Conservation (phyloP, 2,888 invertebrate species). For the Leucozona laternaria region DNA sequence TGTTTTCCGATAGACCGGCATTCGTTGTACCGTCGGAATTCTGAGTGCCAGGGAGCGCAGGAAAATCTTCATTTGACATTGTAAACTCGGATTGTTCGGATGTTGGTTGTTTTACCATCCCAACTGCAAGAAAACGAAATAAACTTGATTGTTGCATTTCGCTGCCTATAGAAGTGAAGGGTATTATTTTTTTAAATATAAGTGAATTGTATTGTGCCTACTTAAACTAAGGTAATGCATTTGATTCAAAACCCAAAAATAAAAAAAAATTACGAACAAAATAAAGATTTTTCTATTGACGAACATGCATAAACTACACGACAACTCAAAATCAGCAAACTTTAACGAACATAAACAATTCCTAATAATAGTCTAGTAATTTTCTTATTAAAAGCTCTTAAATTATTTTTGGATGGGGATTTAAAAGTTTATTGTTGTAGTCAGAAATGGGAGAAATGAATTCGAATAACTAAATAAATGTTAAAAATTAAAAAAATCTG, state of each 20-base stretch:
- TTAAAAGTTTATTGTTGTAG: too few species aligned
- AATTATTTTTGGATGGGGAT: too few species aligned
- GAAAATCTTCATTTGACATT: slow-evolving; percentile 99
- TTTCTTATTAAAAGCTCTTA: too few species aligned
- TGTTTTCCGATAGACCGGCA: slow-evolving; percentile 81
- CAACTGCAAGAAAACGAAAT: slow-evolving; percentile 86
- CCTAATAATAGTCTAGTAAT: too few species aligned
- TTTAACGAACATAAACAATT: background rate
- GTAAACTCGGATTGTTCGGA: slow-evolving; percentile 96
- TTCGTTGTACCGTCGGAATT: slow-evolving; percentile 86
- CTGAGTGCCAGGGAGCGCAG: slow-evolving; percentile 98
- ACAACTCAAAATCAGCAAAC: background rate
- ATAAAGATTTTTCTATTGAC: background rate
- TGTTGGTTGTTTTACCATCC: slow-evolving; percentile 97
- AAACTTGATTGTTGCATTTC: slow-evolving; percentile 66
- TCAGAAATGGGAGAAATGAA: too few species aligned
- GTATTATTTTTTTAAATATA: slow-evolving; percentile 35
- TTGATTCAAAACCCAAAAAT: slow-evolving; percentile 1
- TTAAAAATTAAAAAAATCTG: too few species aligned
- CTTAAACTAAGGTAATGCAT: slow-evolving; percentile 18
- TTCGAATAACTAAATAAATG: too few species aligned
- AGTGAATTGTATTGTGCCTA: slow-evolving; percentile 33
- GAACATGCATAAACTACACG: background rate
- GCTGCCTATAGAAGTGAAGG: slow-evolving; percentile 49
- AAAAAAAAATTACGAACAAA: background rate